phyloP scores from a whole-genome alignment of 2,113 vertebrate species.

The Phyllostomus hastatus region DNA sequence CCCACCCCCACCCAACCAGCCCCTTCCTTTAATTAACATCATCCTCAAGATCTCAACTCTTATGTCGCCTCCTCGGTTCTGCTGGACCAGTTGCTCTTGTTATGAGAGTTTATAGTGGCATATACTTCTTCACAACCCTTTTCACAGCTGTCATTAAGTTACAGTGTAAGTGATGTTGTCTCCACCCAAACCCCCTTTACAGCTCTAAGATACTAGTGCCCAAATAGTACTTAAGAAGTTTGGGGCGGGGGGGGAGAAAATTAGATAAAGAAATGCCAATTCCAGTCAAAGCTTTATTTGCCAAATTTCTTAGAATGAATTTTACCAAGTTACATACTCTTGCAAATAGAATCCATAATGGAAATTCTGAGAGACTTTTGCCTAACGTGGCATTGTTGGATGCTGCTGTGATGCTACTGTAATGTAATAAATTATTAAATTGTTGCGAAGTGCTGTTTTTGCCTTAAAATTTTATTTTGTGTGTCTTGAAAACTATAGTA shows the following conservation, averaged over 20 bases:
- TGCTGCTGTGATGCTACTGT: constrained; percentile 74
- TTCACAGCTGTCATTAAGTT: background rate
- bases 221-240: background rate
- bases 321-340: constrained; percentile 54
- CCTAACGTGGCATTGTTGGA: constrained; percentile 38
- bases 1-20: background rate
- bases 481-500: constrained; percentile 75
- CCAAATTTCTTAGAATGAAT: constrained; percentile 63
- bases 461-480: constrained; percentile 79
- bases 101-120: background rate
- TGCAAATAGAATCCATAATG: constrained; percentile 71
- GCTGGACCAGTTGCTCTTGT: background rate
- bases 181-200: background rate
- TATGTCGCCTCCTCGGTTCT: background rate
- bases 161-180: background rate
- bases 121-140: background rate
- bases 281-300: constrained; percentile 64
- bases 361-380: constrained; percentile 52
- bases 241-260: background rate
- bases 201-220: background rate
- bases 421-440: constrained; percentile 76
- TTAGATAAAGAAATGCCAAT: constrained; percentile 47
- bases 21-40: constrained; percentile 1
- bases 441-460: constrained; percentile 79
- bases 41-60: background rate